Percentiles rank a stretch among this genome's conserved stretches.
Evolutionary conservation across 2,797 vertebrate species (phyloP).

Genomic region (Steatocranus sp.): DNA sequence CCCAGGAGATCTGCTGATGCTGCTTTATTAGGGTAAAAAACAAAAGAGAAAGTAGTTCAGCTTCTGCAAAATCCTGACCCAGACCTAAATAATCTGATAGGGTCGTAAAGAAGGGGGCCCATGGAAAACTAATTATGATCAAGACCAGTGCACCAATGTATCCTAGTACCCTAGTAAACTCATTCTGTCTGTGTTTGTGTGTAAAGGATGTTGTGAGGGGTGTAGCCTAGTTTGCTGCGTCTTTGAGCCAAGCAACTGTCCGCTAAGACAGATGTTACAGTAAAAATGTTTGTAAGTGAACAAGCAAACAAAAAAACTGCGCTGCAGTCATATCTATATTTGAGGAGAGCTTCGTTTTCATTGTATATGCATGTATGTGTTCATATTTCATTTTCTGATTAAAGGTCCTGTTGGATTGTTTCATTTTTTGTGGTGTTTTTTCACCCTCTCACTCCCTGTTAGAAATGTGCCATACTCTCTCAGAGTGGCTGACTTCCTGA

Average conservation of each 20-base stretch:
- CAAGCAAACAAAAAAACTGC: neutral
- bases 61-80: neutral
- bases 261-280: neutral
- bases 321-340: neutral
- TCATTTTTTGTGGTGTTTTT: neutral
- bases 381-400: neutral
- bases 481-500: neutral
- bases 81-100: slow-evolving; percentile 21
- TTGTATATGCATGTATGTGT: neutral
- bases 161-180: slow-evolving; percentile 24
- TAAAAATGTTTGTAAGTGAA: neutral
- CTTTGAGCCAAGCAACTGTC: neutral
- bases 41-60: slow-evolving; percentile 43
- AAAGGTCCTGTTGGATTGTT: neutral
- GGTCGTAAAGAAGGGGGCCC: slow-evolving; percentile 6
- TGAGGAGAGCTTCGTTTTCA: neutral
- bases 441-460: neutral
- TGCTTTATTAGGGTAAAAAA: slow-evolving; percentile 12
- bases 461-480: neutral
- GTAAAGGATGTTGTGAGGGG: neutral
- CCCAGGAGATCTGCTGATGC: slow-evolving; percentile 14
- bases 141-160: slow-evolving; percentile 25
- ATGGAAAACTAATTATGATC: slow-evolving; percentile 38
- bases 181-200: neutral
- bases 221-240: neutral